Conservation (phyloP, 1,140 invertebrate genomes). For the Meteorus sp. region DNA sequence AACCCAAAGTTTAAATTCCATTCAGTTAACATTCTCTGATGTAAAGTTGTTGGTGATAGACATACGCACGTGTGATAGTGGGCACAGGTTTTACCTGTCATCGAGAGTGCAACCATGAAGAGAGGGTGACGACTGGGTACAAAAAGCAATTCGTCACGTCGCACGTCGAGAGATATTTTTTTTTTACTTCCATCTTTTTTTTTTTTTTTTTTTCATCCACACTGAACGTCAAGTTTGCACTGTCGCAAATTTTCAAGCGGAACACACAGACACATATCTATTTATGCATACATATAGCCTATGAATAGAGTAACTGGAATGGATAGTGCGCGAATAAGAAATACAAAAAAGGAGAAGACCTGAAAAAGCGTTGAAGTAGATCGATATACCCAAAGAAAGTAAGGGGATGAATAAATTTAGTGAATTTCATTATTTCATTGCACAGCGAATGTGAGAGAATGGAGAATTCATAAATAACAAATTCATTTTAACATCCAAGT, state of each 20-base stretch:
- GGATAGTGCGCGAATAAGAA: not conserved
- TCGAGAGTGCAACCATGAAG: constrained; percentile 14
- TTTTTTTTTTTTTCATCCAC: not conserved
- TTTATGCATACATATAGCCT: no score
- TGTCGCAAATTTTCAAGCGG: constrained; percentile 4
- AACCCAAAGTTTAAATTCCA: no score
- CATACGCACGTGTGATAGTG: no score
- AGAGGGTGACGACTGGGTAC: not conserved
- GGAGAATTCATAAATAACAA: no score
- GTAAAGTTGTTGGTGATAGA: no score
- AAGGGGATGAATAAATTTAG: not conserved
- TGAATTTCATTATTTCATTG: not conserved
- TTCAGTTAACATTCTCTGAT: no score
- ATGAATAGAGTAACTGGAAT: no score
- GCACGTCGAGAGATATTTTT: constrained; percentile 10
- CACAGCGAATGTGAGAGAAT: not conserved
- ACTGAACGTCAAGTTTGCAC: constrained; percentile 5
- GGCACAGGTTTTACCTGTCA: constrained; percentile 16
- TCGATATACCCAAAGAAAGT: not conserved
- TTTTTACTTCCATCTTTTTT: not conserved
- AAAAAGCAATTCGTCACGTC: constrained; percentile 25
- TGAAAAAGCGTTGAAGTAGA: not conserved
- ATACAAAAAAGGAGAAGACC: not conserved
- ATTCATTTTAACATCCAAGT: no score
- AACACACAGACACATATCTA: not conserved